A percentile compares a stretch with the other conserved stretches of the same genome.
Evolutionary conservation across 1,140 invertebrate genomes (phyloP).

Genomic region (Anastrepha ludens): DNA sequence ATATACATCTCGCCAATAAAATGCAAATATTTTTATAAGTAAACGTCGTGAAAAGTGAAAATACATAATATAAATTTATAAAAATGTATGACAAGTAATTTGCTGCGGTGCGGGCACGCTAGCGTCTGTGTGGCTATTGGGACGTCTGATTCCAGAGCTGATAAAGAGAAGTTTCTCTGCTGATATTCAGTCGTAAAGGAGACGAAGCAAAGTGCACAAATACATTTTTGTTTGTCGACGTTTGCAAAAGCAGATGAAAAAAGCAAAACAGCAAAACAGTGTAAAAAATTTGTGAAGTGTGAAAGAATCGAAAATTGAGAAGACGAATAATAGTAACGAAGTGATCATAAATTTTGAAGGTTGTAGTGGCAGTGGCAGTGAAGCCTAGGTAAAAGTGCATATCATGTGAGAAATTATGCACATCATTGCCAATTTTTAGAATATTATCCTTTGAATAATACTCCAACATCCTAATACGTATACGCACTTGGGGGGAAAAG

Average conservation of each 20-base stretch:
- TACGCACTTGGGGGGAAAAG: background rate
- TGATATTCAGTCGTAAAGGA: background rate
- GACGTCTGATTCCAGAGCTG: background rate
- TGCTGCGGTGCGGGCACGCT: background rate
- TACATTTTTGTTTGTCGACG: constrained; percentile 50
- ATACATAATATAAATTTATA: background rate
- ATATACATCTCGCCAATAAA: background rate
- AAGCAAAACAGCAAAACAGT: constrained; percentile 15
- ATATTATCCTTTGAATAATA: background rate
- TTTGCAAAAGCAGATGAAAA: constrained; percentile 46
- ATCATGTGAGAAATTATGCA: background rate
- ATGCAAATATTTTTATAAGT: background rate
- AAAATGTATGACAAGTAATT: background rate
- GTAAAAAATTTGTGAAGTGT: background rate
- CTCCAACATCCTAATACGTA: background rate
- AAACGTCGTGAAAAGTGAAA: background rate
- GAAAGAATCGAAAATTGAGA: constrained; percentile 19
- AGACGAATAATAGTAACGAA: background rate
- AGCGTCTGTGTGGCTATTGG: background rate
- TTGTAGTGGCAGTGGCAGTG: background rate
- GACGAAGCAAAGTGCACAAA: background rate
- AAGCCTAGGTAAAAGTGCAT: background rate
- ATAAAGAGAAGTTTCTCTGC: background rate
- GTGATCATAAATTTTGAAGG: constrained; percentile 32
- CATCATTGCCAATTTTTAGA: background rate